Base-by-base conservation (phyloP, 1,140 invertebrate genomes). In the Drosophila persimilis region DNA sequence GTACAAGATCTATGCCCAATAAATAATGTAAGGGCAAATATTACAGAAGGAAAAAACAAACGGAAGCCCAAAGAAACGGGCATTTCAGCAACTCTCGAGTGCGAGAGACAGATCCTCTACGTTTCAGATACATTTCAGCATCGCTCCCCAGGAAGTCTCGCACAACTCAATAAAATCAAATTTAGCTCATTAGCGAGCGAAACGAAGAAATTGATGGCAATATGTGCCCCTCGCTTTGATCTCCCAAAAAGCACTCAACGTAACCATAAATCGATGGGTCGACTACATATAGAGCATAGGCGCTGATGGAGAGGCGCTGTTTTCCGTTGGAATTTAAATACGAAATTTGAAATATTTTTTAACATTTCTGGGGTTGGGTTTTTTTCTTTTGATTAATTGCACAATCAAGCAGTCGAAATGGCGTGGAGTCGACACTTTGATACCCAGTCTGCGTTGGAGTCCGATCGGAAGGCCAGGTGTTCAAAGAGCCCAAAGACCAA, bases 121-220 rank as follows among this genome's bases (percentile, higher is more conserved):
- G 15, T 17, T 39, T 26, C 15, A 66, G 22, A 13, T 41, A 41
- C 35, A 22, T 55, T 17, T 47, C 48, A 54, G 31, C 48, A 26
- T 54, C 44, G 47, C 44, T 26, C 63, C n/a, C 3, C 17, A 41
- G 65, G 65, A 69, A 20, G 61, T 20, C 61, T 55, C 54, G 50
- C 52, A 65, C 73, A 80, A 85, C 69, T 86, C 59, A 81, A 86
- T 85, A 75, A 88, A 86, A 86, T 85, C 74, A 86, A 85, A 81
- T 86, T 86, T 81, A 80, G 70, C 81, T 86, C 83, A 86, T 86
- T 86, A 86, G 83, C 73, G 35, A 78, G 69, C 77, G 73, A 62
- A 69, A 56, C 50, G 44, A 24, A 69, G 48, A 74, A 77, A 86
- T 86, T 86, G 83, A 88, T 86, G 72, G 81, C 83, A 81, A 86